These are phyloP conservation scores for Eulemur macaco DNA, from an alignment of 2,113 vertebrate genomes.

Conservation along the genomic window DNA sequence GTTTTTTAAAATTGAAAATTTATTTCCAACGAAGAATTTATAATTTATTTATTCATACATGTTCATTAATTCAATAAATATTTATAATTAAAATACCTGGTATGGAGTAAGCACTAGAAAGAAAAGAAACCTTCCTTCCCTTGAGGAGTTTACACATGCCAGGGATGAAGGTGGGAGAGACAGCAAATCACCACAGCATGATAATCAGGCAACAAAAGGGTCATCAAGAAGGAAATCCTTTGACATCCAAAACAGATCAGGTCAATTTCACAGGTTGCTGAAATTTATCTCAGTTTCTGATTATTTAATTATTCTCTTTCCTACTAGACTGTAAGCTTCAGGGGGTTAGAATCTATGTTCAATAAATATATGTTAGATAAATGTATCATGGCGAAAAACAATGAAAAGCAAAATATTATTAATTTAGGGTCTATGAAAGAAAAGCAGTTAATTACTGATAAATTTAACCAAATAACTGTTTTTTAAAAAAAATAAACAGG, in stretches of 20 bases:
- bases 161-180: not conserved
- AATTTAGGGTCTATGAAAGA: not conserved
- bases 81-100: not conserved
- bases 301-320: not conserved
- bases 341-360: not conserved
- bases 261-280: not conserved
- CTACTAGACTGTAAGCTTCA: not conserved
- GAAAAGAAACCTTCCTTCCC: not conserved
- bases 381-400: not conserved
- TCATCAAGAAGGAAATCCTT: not conserved
- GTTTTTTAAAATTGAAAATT: constrained; percentile 25
- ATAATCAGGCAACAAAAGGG: not conserved
- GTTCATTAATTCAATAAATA: constrained; percentile 11
- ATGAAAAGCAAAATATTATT: constrained; percentile 33
- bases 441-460: not conserved
- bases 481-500: not conserved
- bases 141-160: not conserved
- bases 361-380: constrained; percentile 5
- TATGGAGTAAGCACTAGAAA: not conserved
- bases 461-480: not conserved
- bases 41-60: not conserved
- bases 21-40: constrained; percentile 40
- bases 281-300: constrained; percentile 1
- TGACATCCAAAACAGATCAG: not conserved
- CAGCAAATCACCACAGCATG: not conserved